A percentile compares a stretch with the other conserved stretches of the same genome.
Conservation (phyloP, 1,140 invertebrate genomes). For the Solenopsis invicta region DNA sequence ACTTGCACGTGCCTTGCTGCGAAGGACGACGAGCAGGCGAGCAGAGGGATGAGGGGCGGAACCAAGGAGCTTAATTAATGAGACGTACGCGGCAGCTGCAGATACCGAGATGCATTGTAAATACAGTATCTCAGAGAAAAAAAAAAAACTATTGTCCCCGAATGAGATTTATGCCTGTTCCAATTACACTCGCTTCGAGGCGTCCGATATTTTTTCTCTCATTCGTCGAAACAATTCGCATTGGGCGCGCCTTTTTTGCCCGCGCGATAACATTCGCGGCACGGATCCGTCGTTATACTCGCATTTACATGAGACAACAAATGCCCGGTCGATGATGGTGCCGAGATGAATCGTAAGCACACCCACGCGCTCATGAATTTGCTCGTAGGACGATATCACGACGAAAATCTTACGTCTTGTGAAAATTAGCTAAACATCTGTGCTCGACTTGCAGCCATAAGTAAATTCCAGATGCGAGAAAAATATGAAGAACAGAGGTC, state of each 20-base stretch:
- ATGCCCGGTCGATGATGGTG: slow-evolving; percentile 58
- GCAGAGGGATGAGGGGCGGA: slow-evolving; percentile 59
- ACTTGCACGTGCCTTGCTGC: slow-evolving; percentile 44
- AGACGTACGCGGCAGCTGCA: slow-evolving; percentile 85
- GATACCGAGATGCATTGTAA: slow-evolving; percentile 85
- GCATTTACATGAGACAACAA: slow-evolving; percentile 74
- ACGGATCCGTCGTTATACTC: slow-evolving; percentile 70
- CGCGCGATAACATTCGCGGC: slow-evolving; percentile 68
- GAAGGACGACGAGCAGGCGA: slow-evolving; percentile 48
- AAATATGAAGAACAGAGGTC: not conserved
- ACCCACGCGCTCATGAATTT: slow-evolving; percentile 71
- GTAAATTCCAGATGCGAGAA: not conserved
- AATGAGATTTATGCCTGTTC: slow-evolving; percentile 84
- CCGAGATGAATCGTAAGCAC: slow-evolving; percentile 66
- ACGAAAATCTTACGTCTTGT: not conserved
- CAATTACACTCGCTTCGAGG: slow-evolving; percentile 78
- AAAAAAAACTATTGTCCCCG: slow-evolving; percentile 84
- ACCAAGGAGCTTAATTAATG: slow-evolving; percentile 85
- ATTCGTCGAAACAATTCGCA: slow-evolving; percentile 73
- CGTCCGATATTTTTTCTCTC: slow-evolving; percentile 72
- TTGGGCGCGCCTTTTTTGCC: slow-evolving; percentile 66
- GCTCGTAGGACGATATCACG: not conserved
- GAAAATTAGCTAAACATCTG: slow-evolving; percentile 26
- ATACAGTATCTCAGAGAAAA: slow-evolving; percentile 78
- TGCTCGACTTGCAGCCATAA: not conserved